These are phyloP conservation scores for Oreochromis tanganicae DNA, from an alignment of 2,113 vertebrate species.

Conservation along the genomic window DNA sequence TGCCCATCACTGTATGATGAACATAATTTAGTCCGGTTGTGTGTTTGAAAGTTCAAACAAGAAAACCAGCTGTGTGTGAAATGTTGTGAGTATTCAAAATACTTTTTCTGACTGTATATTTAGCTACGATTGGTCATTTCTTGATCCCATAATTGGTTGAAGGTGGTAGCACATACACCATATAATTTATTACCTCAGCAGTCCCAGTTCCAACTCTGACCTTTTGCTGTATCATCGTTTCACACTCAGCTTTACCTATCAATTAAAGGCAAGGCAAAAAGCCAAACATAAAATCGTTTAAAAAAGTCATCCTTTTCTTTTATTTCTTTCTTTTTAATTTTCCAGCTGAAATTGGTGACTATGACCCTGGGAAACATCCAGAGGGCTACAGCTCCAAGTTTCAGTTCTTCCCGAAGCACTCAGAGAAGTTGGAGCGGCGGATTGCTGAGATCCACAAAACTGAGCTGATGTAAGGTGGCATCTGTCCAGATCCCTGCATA, in stretches of 20 bases:
- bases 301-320: neutral
- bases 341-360: slow-evolving; percentile 93
- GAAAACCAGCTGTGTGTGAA: neutral
- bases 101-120: neutral
- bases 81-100: neutral
- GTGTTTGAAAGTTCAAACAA: neutral
- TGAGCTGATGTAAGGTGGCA: slow-evolving; percentile 84
- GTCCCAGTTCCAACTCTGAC: neutral
- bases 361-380: slow-evolving; percentile 92
- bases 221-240: neutral
- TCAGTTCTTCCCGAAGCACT: slow-evolving; percentile 98
- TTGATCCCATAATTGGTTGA: neutral
- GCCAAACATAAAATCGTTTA: neutral
- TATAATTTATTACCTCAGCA: neutral
- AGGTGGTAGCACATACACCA: neutral
- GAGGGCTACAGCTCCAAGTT: slow-evolving; percentile 99
- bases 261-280: neutral
- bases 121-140: neutral
- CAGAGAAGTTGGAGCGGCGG: slow-evolving; percentile 90
- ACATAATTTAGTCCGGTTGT: neutral
- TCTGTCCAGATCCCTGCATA: neutral
- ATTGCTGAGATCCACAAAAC: slow-evolving; percentile 95
- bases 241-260: neutral
- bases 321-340: neutral
- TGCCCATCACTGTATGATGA: neutral